These are phyloP conservation scores for Plodia interpunctella DNA, from an alignment of 1,140 invertebrate species.

Conservation along the genomic window DNA sequence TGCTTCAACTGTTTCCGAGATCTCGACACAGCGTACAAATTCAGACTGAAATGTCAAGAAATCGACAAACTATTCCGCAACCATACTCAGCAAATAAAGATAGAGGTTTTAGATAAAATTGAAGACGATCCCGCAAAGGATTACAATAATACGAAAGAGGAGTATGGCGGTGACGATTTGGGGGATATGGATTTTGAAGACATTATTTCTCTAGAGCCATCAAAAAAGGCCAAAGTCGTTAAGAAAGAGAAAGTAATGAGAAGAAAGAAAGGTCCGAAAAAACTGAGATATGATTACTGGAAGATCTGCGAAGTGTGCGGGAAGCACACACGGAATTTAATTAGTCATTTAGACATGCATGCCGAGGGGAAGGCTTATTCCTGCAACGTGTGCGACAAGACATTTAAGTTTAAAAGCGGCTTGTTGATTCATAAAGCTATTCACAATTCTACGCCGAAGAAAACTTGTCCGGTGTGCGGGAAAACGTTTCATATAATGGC, in stretches of 20 bases:
- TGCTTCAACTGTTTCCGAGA: conserved; percentile 60
- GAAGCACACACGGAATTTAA: conserved; percentile 62
- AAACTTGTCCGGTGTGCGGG: conserved; percentile 71
- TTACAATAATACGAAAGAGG: conserved; percentile 20
- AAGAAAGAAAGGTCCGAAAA: conserved; percentile 35
- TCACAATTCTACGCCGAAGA: conserved; percentile 68
- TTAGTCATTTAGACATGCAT: conserved; percentile 77
- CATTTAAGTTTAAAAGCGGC: conserved; percentile 73
- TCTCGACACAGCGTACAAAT: conserved; percentile 65
- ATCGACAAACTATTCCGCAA: conserved; percentile 47
- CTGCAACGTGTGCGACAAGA: conserved; percentile 78
- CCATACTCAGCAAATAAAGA: conserved; percentile 36
- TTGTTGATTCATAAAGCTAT: conserved; percentile 67
- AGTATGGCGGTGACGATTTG: conserved; percentile 22
- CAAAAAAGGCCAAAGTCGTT: conserved; percentile 24
- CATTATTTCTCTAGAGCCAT: conserved; percentile 18
- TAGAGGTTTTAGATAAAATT: conserved; percentile 29
- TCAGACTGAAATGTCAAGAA: conserved; percentile 67
- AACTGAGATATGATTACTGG: conserved; percentile 62
- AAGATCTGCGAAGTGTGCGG: conserved; percentile 74
- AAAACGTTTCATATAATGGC: conserved; percentile 68
- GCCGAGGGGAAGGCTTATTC: conserved; percentile 74
- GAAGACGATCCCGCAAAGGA: conserved; percentile 26
- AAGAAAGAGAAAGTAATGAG: conserved; percentile 29
- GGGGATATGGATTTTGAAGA: conserved; percentile 28